Conservation (phyloP, 2,797 vertebrate genomes). For the Tragelaphus eurycerus region DNA sequence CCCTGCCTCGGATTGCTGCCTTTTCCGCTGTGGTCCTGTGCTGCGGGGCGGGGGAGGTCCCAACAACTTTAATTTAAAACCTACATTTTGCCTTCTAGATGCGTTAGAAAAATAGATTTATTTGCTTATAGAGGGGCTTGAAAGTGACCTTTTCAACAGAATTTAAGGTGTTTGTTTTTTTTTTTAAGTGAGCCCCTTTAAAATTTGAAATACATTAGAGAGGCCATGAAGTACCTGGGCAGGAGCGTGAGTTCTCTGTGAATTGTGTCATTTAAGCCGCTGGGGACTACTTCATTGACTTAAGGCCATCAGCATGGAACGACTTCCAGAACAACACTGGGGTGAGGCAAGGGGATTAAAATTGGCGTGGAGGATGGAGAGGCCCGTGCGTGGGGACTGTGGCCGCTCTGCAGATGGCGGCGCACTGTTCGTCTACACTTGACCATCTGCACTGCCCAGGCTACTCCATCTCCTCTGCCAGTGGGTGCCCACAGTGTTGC, state of each 20-base stretch:
- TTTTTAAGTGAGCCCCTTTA: background rate
- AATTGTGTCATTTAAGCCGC: background rate
- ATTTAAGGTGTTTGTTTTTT: background rate
- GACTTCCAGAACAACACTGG: background rate
- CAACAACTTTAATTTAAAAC: background rate
- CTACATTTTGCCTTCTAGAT: accelerated
- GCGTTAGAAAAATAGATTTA: background rate
- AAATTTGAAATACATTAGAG: background rate
- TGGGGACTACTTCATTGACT: background rate
- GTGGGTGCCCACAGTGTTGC: background rate
- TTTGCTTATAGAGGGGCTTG: background rate
- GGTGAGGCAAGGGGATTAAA: background rate
- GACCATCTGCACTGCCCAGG: accelerated
- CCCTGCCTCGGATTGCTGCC: background rate
- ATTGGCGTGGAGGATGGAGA: background rate
- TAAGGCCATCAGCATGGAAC: background rate
- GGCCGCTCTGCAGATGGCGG: accelerated
- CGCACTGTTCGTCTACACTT: background rate
- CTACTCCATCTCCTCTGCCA: accelerated
- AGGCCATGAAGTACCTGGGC: background rate
- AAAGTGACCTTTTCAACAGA: background rate
- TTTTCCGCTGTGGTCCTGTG: accelerated
- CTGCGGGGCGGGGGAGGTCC: accelerated
- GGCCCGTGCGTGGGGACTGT: accelerated
- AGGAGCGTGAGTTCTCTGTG: background rate